Evolutionary conservation across 2,113 vertebrate species (phyloP).

Genomic region (Oncorhynchus mykiss): DNA sequence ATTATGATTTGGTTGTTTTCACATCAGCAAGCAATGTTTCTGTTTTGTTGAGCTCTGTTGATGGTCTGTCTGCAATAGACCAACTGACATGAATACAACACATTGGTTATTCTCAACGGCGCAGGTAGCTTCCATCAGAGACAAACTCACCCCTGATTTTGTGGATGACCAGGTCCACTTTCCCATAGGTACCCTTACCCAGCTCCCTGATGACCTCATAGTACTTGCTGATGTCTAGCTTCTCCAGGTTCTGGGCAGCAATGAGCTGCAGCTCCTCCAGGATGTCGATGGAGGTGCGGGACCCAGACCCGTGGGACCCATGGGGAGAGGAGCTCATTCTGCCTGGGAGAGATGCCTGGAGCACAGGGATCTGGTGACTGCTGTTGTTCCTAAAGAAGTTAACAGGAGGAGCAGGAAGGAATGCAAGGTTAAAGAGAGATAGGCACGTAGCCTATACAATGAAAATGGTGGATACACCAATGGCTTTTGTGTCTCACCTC

Average conservation of each 20-base stretch:
- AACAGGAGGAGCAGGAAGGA: conserved; percentile 53
- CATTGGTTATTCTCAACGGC: background rate
- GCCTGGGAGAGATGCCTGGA: conserved; percentile 20
- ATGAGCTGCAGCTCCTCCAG: conserved; percentile 79
- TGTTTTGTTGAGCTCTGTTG: background rate
- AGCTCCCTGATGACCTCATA: conserved; percentile 79
- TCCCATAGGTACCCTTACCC: conserved; percentile 81
- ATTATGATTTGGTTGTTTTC: too few species aligned
- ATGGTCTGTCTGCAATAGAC: too few species aligned
- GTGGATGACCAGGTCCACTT: conserved; percentile 79
- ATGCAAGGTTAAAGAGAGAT: background rate
- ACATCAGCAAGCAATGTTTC: background rate
- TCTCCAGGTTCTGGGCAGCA: conserved; percentile 77
- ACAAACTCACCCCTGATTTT: conserved; percentile 71
- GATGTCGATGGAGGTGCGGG: conserved; percentile 66
- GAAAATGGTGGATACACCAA: background rate
- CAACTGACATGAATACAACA: too few species aligned
- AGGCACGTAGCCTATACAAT: background rate
- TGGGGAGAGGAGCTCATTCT: conserved; percentile 70
- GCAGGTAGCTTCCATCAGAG: background rate
- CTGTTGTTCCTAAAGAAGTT: conserved; percentile 36
- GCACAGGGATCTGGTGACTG: conserved; percentile 24
- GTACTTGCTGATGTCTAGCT: conserved; percentile 74
- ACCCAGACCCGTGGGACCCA: conserved; percentile 35
- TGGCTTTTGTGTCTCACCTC: background rate